phyloP scores from a whole-genome alignment of 2,113 vertebrate genomes.

The Protomyctophum bolini region DNA sequence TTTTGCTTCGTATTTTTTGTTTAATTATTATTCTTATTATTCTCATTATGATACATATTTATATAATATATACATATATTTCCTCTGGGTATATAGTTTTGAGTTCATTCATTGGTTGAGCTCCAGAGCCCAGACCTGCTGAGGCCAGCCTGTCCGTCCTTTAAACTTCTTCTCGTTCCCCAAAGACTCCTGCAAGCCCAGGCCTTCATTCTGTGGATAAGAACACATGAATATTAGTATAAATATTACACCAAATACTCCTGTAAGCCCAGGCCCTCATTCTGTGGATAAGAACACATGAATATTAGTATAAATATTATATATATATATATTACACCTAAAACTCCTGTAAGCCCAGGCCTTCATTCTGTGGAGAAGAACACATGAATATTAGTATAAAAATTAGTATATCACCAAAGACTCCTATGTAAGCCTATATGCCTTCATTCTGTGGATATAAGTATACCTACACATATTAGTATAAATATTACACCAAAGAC shows the following conservation, averaged over 20 bases:
- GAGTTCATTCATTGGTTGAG: slow-evolving; percentile 85
- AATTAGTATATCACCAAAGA: no score
- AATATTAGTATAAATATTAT: background rate
- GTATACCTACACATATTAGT: no score
- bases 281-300: background rate
- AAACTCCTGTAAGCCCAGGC: no score
- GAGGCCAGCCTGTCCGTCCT: slow-evolving; percentile 96
- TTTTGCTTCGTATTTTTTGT: no score
- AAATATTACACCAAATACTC: background rate
- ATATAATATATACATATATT: background rate
- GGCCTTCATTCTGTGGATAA: slow-evolving; percentile 80
- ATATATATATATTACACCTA: background rate
- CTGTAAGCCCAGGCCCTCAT: no score
- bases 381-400: no score
- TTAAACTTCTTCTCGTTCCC: slow-evolving; percentile 90
- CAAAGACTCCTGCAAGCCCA: slow-evolving; percentile 79
- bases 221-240: background rate
- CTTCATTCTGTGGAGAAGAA: no score
- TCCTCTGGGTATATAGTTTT: background rate
- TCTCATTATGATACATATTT: no score
- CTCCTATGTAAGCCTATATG: no score
- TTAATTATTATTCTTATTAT: no score
- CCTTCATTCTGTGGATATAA: no score
- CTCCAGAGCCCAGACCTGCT: slow-evolving; percentile 98
- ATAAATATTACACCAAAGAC: no score